Conservation (phyloP, 2,113 vertebrate species). For the Syrmaticus mikado region DNA sequence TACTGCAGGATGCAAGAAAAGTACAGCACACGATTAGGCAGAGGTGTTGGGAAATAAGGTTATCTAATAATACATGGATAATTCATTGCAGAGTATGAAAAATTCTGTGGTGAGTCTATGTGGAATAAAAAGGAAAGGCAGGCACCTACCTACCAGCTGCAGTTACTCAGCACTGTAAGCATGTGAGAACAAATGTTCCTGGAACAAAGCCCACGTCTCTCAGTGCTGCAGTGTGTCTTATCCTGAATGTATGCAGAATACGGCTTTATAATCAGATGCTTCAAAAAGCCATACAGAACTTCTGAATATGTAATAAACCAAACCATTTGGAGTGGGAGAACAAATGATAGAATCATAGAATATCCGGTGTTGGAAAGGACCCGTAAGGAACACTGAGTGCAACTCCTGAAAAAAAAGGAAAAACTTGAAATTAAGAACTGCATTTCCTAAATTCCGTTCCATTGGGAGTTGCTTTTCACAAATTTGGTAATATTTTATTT, state of each 20-base stretch:
- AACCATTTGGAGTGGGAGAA: neutral
- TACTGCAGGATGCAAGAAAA: neutral
- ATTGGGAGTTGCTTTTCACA: neutral
- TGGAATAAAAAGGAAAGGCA: neutral
- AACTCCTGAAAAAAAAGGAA: neutral
- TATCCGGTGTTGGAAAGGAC: no score
- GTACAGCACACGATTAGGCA: neutral
- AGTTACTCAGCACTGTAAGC: neutral
- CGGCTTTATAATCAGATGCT: neutral
- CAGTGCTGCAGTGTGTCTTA: neutral
- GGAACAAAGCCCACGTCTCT: neutral
- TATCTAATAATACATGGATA: neutral
- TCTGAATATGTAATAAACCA: neutral
- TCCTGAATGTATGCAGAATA: neutral
- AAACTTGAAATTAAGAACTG: neutral
- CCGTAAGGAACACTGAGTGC: no score
- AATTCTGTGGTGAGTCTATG: neutral
- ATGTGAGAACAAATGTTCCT: neutral
- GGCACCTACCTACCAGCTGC: neutral
- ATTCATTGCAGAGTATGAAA: neutral
- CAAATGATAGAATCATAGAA: no score
- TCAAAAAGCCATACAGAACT: neutral
- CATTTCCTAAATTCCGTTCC: neutral
- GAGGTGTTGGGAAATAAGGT: neutral
- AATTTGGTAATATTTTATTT: neutral